phyloP scores from a whole-genome alignment of 2,888 invertebrate species.

The Cheilosia urbana region DNA sequence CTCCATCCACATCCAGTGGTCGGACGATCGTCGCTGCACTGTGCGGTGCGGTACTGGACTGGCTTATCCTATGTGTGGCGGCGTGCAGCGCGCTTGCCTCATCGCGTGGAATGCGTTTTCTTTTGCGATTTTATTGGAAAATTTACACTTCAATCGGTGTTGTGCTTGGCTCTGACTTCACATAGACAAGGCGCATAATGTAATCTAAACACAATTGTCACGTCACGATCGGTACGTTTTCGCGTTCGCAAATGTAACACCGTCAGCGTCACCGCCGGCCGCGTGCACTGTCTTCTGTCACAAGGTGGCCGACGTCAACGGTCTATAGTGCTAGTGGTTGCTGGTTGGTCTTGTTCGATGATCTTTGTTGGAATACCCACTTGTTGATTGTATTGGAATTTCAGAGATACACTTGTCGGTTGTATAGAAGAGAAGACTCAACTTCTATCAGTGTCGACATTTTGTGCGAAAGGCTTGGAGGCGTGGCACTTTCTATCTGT shows the following conservation, averaged over 20 bases:
- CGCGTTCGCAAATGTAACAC: conserved; percentile 37
- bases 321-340: conserved; percentile 7
- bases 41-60: conserved; percentile 31
- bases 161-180: conserved; percentile 57
- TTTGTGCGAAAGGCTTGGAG: too few relatives aligned
- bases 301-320: conserved; percentile 12
- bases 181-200: conserved; percentile 65
- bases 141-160: conserved; percentile 54
- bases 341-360: conserved; percentile 45
- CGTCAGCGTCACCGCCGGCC: conserved; percentile 6
- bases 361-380: conserved; percentile 40
- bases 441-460: neutral
- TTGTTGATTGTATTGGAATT: conserved; percentile 18
- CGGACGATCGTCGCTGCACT: conserved; percentile 12
- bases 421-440: neutral
- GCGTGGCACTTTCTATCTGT: too few relatives aligned
- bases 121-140: conserved; percentile 63
- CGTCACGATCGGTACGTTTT: conserved; percentile 67
- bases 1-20: conserved; percentile 45
- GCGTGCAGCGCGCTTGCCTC: neutral
- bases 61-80: conserved; percentile 37
- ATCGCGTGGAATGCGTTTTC: conserved; percentile 43
- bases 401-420: conserved; percentile 26
- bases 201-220: conserved; percentile 67
- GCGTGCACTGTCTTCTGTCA: neutral